A percentile compares a stretch with the other conserved stretches of the same genome.
phyloP scores from a whole-genome alignment of 2,113 vertebrate species.

The Semnornis frantzii region DNA sequence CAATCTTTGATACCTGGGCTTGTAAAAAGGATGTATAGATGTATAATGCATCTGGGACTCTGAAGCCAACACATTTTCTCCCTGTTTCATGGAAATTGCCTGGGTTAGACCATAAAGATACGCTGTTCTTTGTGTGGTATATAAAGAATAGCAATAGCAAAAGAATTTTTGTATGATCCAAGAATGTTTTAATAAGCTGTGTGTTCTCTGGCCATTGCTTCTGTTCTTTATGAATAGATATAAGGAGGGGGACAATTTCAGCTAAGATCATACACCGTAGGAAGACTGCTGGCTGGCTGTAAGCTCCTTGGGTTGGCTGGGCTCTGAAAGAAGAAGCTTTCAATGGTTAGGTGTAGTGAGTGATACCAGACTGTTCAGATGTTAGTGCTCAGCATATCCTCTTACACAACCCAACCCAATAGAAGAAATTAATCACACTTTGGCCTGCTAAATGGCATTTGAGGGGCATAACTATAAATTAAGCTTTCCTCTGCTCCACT shows the following conservation, averaged over 20 bases:
- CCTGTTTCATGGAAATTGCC: background rate
- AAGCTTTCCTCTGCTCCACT: background rate
- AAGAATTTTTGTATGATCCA: background rate
- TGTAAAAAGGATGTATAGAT: background rate
- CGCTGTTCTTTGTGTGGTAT: background rate
- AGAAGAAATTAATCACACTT: constrained; percentile 8
- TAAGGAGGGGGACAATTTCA: background rate
- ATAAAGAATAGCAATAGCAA: background rate
- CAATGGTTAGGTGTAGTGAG: background rate
- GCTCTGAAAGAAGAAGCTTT: background rate
- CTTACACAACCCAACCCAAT: background rate
- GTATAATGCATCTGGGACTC: background rate
- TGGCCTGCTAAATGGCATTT: background rate
- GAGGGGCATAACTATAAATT: background rate
- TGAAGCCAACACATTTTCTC: background rate
- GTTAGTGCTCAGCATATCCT: background rate
- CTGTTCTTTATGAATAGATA: background rate
- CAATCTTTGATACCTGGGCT: background rate
- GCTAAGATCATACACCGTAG: background rate
- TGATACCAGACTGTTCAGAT: background rate
- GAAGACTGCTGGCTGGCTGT: background rate
- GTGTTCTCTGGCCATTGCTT: background rate
- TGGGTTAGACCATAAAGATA: background rate
- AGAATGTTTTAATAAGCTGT: background rate
- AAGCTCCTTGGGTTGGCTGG: background rate